Percentiles rank a stretch among this genome's conserved stretches.
These are phyloP conservation scores for Tetragonisca angustula DNA, from an alignment of 2,888 invertebrate species.

Conservation along the genomic window DNA sequence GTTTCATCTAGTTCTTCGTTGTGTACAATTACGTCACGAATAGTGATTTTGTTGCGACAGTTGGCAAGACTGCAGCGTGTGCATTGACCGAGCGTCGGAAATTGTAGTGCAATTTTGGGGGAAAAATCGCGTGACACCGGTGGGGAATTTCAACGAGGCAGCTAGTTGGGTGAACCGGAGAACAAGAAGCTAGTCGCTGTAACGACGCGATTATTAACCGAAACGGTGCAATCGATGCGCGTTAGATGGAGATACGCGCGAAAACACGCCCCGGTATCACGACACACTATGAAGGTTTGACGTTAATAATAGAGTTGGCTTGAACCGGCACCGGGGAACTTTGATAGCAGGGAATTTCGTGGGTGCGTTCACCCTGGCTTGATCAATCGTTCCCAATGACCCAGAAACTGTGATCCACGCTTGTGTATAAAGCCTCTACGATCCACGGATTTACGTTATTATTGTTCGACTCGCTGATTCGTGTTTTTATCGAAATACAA, in stretches of 20 bases:
- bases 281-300: not conserved
- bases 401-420: not conserved
- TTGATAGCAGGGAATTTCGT: not conserved
- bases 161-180: not conserved
- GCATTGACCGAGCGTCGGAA: not conserved
- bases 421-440: not conserved
- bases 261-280: conserved; percentile 15
- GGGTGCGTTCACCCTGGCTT: not conserved
- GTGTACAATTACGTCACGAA: no score
- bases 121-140: not conserved
- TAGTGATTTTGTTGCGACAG: no score
- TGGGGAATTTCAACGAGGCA: not conserved
- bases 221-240: conserved; percentile 23
- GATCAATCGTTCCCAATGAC: not conserved
- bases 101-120: not conserved
- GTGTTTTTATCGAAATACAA: no score
- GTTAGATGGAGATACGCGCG: conserved; percentile 24
- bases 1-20: no score
- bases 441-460: not conserved
- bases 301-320: conserved; percentile 13
- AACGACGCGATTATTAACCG: conserved; percentile 20
- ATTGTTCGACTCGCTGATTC: no score
- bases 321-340: not conserved
- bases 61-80: not conserved
- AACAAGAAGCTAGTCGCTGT: not conserved